Conservation (phyloP, 2,113 vertebrate genomes). For the Eleginops maclovinus region DNA sequence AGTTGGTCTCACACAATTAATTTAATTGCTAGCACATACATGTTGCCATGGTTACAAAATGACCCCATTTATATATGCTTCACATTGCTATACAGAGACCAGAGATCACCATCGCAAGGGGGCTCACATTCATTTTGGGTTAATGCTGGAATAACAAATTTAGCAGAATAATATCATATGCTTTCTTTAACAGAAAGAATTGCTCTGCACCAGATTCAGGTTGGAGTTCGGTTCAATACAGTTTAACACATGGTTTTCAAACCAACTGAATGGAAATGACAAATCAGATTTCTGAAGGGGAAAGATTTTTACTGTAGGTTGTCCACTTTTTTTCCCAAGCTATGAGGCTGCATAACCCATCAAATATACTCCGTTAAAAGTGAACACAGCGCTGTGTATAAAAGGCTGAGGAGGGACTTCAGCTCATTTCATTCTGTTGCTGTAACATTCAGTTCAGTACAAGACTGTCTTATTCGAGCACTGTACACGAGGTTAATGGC, state of each 20-base stretch:
- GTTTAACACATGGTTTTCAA: background rate
- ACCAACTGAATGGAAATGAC: too few species aligned
- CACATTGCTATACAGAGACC: too few species aligned
- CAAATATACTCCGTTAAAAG: background rate
- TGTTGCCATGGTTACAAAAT: background rate
- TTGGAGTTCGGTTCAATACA: background rate
- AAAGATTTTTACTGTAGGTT: background rate
- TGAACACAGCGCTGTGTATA: background rate
- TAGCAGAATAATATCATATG: background rate
- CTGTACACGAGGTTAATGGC: slow-evolving; percentile 17
- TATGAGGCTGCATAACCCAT: background rate
- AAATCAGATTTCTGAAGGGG: too few species aligned
- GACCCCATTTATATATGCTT: background rate
- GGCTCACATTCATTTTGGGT: too few species aligned
- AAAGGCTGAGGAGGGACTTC: background rate
- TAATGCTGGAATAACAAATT: too few species aligned
- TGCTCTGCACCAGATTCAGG: background rate
- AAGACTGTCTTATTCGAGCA: background rate
- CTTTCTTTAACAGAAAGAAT: too few species aligned
- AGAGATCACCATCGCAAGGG: too few species aligned
- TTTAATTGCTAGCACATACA: too few species aligned
- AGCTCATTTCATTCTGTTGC: background rate
- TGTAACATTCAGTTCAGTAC: background rate
- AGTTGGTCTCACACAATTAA: too few species aligned
- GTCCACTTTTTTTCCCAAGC: background rate